Percentiles rank a stretch among this genome's conserved stretches.
Evolutionary conservation across 2,888 invertebrate genomes (phyloP).

Genomic region (Oxytorus armatus): DNA sequence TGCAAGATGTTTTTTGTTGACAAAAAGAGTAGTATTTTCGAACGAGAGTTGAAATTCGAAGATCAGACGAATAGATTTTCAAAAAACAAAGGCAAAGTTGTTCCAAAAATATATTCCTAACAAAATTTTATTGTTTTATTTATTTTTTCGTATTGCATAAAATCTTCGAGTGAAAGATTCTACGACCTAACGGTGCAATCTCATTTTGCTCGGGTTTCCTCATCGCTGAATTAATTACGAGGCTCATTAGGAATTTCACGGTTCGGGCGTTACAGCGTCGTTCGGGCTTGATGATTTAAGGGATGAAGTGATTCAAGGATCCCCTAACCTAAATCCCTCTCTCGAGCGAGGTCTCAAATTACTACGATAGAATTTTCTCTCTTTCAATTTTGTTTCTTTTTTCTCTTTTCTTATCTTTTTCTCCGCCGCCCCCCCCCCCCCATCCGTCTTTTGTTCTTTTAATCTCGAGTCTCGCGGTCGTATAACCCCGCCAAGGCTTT

Average conservation of each 20-base stretch:
- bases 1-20: background rate
- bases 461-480: constrained; percentile 54
- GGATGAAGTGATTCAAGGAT: constrained; percentile 73
- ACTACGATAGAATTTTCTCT: constrained; percentile 72
- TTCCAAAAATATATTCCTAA: background rate
- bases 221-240: constrained; percentile 73
- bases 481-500: constrained; percentile 40
- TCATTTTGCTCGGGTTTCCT: constrained; percentile 31
- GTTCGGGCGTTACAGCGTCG: constrained; percentile 62
- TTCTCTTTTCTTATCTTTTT: constrained; percentile 40
- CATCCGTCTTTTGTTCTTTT: constrained; percentile 53
- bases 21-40: background rate
- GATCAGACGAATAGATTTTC: background rate
- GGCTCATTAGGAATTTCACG: constrained; percentile 75
- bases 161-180: background rate
- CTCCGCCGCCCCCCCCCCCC: constrained; percentile 37
- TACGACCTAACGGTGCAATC: background rate
- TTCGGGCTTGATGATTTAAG: constrained; percentile 72
- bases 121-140: background rate
- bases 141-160: background rate
- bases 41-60: background rate
- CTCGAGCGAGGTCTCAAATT: constrained; percentile 77
- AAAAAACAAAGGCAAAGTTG: background rate
- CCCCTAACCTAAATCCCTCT: constrained; percentile 59
- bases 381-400: constrained; percentile 63